A percentile compares a stretch with the other conserved stretches of the same genome.
These are phyloP conservation scores for Himalopsyche kuldschensis DNA, from an alignment of 2,888 invertebrate genomes.

Conservation along the genomic window DNA sequence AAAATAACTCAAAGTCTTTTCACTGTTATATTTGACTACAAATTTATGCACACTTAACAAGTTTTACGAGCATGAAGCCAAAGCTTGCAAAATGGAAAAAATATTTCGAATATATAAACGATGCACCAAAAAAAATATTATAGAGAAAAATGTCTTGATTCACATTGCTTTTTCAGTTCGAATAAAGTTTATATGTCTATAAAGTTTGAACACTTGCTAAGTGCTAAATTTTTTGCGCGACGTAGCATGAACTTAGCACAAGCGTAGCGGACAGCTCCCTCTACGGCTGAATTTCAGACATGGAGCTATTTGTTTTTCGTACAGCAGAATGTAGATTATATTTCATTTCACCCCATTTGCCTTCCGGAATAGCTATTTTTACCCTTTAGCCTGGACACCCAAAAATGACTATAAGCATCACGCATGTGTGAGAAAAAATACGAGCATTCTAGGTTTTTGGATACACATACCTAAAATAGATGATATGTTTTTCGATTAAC, in stretches of 20 bases:
- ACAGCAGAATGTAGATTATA: conserved; percentile 24
- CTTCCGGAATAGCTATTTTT: conserved; percentile 29
- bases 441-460: conserved; percentile 8
- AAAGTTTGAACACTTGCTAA: not conserved
- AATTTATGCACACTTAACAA: too few species aligned
- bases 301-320: conserved; percentile 12
- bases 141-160: not conserved
- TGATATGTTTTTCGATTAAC: too few species aligned
- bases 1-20: too few species aligned
- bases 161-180: not conserved
- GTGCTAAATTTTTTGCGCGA: not conserved
- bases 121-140: not conserved
- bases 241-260: not conserved
- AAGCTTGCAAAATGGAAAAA: not conserved
- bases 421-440: not conserved
- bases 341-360: conserved; percentile 34
- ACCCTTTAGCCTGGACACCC: conserved; percentile 14
- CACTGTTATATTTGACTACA: too few species aligned
- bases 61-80: not conserved
- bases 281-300: not conserved
- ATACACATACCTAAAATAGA: not conserved
- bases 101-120: not conserved
- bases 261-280: not conserved
- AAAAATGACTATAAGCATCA: not conserved
- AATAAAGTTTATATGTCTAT: not conserved